Percentiles rank a stretch among this genome's conserved stretches.
Conservation (phyloP, 2,888 invertebrate genomes). For the Agrenia bidenticulata region DNA sequence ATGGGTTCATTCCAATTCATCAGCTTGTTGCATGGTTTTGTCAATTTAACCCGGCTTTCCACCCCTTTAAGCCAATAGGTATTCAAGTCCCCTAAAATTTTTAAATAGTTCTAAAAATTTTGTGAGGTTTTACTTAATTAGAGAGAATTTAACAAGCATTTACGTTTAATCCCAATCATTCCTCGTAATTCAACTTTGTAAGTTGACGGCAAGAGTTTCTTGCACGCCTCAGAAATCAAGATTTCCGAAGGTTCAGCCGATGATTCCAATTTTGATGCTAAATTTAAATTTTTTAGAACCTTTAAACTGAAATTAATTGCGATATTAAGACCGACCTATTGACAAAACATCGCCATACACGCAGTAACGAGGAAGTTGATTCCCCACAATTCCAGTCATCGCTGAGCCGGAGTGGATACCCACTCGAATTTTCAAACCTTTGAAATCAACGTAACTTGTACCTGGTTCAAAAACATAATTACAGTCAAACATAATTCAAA, state of each 20-base stretch:
- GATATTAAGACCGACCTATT: slow-evolving; percentile 58
- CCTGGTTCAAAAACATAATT: background rate
- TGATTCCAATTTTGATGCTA: slow-evolving; percentile 86
- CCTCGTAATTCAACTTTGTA: slow-evolving; percentile 59
- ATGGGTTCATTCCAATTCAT: slow-evolving; percentile 56
- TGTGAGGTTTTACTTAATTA: background rate
- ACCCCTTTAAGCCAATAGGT: slow-evolving; percentile 82
- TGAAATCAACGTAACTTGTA: background rate
- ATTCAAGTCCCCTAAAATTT: slow-evolving; percentile 67
- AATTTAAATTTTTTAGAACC: background rate
- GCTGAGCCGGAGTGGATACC: slow-evolving; percentile 90
- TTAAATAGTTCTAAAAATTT: background rate
- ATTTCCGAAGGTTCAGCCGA: slow-evolving; percentile 91
- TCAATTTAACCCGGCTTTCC: slow-evolving; percentile 64
- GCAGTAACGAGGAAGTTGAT: slow-evolving; percentile 87
- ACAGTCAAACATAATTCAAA: background rate
- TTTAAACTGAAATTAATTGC: background rate
- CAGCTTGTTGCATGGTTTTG: slow-evolving; percentile 55
- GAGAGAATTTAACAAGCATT: slow-evolving; percentile 64
- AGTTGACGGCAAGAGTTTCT: slow-evolving; percentile 69
- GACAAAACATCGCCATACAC: slow-evolving; percentile 89
- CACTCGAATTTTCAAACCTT: slow-evolving; percentile 69
- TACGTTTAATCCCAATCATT: slow-evolving; percentile 70
- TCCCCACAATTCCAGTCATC: slow-evolving; percentile 88
- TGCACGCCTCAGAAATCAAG: slow-evolving; percentile 88